Base-by-base conservation (phyloP, 2,113 vertebrate species). In the Campylorhamphus procurvoides region DNA sequence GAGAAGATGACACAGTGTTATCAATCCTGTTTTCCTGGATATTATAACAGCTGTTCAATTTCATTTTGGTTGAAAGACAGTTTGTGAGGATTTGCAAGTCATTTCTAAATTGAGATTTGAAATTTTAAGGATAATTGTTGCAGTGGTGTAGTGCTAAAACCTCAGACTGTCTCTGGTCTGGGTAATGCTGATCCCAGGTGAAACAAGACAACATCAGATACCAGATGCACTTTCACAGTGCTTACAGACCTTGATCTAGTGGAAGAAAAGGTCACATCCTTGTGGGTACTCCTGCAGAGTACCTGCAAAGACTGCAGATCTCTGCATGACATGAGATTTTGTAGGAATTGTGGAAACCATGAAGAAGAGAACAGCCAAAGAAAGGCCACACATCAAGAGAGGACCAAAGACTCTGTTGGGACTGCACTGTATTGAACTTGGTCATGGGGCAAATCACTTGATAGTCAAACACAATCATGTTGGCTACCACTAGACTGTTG, bases 1-100 rank as follows among this genome's bases (percentile, higher is more conserved):
- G 7, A 79, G 22, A 71, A 60, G 31, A 11, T 85, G 44, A 40
- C 11, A 40, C 7, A 40, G 50, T 84, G 18, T 86, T 95, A 93
- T 83, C 84, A 76, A 53, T 78, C 33, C 33, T 93, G 23, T 93
- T 98, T 97, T 27, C 42, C 92, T 92, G 87, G 42, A 66, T 39
- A 88, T 96, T 97, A 53, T 62, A 95, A 77, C 9, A 91, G 23
- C 11, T 31, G 83, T 84, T 73, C 89, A 96, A 94, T 82, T 95
- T 87, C 29, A 63, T 86, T 91, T 86, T 39, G 19, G 6, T 39
- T 66, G 33, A 94, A 90, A 84, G 18, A 84, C 1, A 3, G 6
- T 66, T 87, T 93, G 13, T 15, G 4, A 92, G 84, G 64, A 91
- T 87, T 93, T 96, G 6, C 17, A 93, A 80, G 72, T 89, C 40